Conservation (phyloP, 2,888 invertebrate genomes). For the Panopea generosa region DNA sequence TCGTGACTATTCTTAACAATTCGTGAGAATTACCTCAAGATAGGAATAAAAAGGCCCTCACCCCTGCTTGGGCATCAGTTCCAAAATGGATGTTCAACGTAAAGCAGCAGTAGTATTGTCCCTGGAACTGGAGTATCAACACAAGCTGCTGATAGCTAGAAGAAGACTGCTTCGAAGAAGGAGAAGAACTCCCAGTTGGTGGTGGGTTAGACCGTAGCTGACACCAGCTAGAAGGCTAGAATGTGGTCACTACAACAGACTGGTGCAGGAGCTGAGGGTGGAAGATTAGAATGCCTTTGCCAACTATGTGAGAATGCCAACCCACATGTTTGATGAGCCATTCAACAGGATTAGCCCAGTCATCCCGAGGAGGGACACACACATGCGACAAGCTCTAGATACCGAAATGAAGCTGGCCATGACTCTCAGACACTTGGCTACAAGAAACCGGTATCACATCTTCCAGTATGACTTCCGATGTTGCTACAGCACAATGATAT, state of each 20-base stretch:
- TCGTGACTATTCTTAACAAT: constrained; percentile 21
- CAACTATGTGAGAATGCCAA: constrained; percentile 37
- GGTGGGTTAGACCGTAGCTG: constrained; percentile 27
- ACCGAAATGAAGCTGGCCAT: constrained; percentile 30
- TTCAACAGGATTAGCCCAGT: constrained; percentile 23
- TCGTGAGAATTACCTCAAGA: constrained; percentile 13
- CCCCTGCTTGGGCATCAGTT: constrained; percentile 17
- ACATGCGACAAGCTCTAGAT: constrained; percentile 28
- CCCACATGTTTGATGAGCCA: constrained; percentile 30
- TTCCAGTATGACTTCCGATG: constrained; percentile 33
- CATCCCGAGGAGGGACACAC: constrained; percentile 26
- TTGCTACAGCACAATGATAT: constrained; percentile 17
- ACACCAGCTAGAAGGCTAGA: constrained; percentile 28
- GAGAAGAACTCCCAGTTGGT: constrained; percentile 17
- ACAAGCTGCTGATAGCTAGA: constrained; percentile 37
- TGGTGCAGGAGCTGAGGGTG: constrained; percentile 27
- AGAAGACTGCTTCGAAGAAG: constrained; percentile 22
- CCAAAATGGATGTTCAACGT: constrained; percentile 25
- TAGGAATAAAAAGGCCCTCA: constrained; percentile 21
- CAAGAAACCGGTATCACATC: constrained; percentile 28
- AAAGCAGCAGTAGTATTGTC: constrained; percentile 13
- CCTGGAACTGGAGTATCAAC: constrained; percentile 29
- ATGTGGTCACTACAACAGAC: constrained; percentile 35
- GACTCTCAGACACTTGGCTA: constrained; percentile 23
- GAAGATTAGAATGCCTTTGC: constrained; percentile 25